Base-by-base conservation (phyloP, 2,888 invertebrate genomes). In the Rotaria magnacalcarata region DNA sequence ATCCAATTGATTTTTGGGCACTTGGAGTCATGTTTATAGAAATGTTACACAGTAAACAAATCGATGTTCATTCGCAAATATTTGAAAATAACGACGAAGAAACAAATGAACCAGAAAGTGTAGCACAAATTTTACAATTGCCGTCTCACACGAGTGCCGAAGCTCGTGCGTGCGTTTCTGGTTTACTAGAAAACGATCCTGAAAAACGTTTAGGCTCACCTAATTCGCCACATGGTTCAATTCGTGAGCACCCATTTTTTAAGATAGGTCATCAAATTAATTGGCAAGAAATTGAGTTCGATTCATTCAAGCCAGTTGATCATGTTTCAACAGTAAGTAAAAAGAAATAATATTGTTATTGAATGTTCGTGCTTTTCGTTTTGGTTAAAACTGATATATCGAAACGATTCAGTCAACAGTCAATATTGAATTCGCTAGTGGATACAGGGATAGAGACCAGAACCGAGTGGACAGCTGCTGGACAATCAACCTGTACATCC, bases 121-220 rank as follows among this genome's bases (percentile, higher is more conserved):
- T n/a, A n/a, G 11, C 19, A 10, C 34, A n/a, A 4, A 2, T 7
- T 11, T 43, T 43, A 47, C 47, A 24, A 80, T 80, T 80, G n/a
- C 47, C 47, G n/a, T 24, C 11, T 47, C n/a, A 47, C n/a, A n/a
- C 16, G 3, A 80, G 47, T n/a, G 2, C n/a, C 0, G 80, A 80
- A 80, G 80, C 80, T 24, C 11, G 11, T n/a, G 47, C 80, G n/a
- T 80, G 80, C 47, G 10, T 47, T 47, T 0, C 3, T n/a, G 80
- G 47, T 47, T 47, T 80, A 47, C 80, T 80, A n/a, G 80, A 80
- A 80, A 2, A n/a, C 47, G n/a, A 80, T 80, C 80, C 80, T 21
- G 47, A 80, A n/a, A 80, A 80, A 47, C 80, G 80, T 47, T 80
- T 80, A 47, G 80, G 80, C 34, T 80, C 80, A 47, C 80, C 80